Percentiles rank a stretch among this genome's conserved stretches.
phyloP scores from a whole-genome alignment of 1,140 invertebrate genomes.

The Tyrophagus putrescentiae region DNA sequence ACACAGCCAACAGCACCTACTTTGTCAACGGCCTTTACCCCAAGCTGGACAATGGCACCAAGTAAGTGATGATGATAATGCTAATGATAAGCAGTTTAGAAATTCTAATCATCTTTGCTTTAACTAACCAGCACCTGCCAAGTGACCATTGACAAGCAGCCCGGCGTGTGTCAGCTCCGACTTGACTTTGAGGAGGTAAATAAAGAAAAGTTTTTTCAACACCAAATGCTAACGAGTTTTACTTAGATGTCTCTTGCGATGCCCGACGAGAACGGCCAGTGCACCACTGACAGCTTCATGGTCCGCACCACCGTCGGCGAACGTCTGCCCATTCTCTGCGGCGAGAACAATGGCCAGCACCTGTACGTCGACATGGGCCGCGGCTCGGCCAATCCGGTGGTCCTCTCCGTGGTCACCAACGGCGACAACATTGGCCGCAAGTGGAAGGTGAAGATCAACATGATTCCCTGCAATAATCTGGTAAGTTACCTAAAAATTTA shows the following conservation, averaged over 20 bases:
- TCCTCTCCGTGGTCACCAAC: constrained; percentile 48
- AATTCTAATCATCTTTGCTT: too few species aligned
- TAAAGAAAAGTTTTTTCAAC: neutral
- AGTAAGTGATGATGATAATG: too few species aligned
- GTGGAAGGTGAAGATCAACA: constrained; percentile 60
- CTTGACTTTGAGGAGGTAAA: too few species aligned
- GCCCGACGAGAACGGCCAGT: constrained; percentile 53
- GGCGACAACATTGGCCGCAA: constrained; percentile 45
- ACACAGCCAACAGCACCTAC: too few species aligned
- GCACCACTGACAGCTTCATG: constrained; percentile 52
- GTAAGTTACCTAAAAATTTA: too few species aligned
- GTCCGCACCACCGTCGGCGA: constrained; percentile 47
- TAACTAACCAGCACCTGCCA: constrained; percentile 52
- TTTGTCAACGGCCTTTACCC: constrained; percentile 67
- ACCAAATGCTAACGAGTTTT: neutral
- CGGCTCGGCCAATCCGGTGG: constrained; percentile 46
- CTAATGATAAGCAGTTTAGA: too few species aligned
- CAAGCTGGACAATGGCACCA: constrained; percentile 46
- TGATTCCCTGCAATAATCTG: constrained; percentile 54
- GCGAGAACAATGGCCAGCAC: constrained; percentile 66
- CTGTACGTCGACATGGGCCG: constrained; percentile 64
- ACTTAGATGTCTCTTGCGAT: constrained; percentile 42
- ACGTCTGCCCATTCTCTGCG: constrained; percentile 53
- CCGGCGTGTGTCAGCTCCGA: constrained; percentile 56
- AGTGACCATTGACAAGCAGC: constrained; percentile 48